A percentile compares a stretch with the other conserved stretches of the same genome.
phyloP scores from a whole-genome alignment of 2,888 invertebrate species.

The Amphipoea lucens region DNA sequence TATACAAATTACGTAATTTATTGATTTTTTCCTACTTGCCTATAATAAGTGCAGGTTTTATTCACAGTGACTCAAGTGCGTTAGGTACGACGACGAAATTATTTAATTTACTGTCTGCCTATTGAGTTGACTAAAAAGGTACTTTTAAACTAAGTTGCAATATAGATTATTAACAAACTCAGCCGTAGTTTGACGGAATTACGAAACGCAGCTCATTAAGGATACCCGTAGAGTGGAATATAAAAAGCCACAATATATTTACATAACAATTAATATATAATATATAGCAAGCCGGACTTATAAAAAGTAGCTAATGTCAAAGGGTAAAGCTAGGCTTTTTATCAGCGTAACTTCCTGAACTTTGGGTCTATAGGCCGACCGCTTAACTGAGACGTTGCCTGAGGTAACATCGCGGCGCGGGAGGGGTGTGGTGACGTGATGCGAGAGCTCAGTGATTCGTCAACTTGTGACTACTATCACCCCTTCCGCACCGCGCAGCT shows the following conservation, averaged over 20 bases:
- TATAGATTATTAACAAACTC: neutral
- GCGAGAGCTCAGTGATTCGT: no score
- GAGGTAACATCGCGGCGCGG: no score
- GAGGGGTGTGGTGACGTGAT: no score
- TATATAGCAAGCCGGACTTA: neutral
- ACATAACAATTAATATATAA: no score
- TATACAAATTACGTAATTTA: slow-evolving; percentile 38
- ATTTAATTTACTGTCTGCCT: neutral
- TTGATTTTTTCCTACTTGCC: slow-evolving; percentile 8
- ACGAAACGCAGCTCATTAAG: slow-evolving; percentile 3
- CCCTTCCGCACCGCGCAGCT: no score
- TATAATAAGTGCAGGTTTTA: neutral
- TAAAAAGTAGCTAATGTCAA: neutral
- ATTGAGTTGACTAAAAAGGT: neutral
- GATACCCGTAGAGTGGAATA: neutral
- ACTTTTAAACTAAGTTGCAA: neutral
- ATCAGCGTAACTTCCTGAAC: neutral
- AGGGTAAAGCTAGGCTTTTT: neutral
- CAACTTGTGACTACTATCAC: no score
- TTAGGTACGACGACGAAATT: neutral
- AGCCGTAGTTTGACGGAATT: neutral
- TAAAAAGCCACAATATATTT: no score
- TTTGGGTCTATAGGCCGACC: slow-evolving; percentile 1
- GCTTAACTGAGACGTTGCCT: no score
- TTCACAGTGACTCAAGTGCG: neutral